Evolutionary conservation across 2,888 invertebrate genomes (phyloP).

Genomic region (Xanthia icteritia): DNA sequence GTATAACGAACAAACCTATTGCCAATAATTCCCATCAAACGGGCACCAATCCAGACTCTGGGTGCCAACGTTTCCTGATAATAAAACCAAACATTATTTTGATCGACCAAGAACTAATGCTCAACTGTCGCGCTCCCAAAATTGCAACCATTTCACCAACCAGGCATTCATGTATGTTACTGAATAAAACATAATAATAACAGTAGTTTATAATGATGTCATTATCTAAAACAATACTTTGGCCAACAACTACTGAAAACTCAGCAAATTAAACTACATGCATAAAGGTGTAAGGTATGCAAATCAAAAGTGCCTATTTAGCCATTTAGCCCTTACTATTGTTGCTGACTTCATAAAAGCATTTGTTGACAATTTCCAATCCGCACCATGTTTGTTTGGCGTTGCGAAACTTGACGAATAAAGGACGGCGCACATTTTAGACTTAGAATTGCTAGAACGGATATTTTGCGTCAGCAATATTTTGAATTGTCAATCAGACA

Average conservation of each 20-base stretch:
- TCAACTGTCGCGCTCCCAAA: neutral
- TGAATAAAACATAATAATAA: neutral
- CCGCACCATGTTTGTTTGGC: conserved; percentile 46
- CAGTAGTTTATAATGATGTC: neutral
- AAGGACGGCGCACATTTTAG: conserved; percentile 32
- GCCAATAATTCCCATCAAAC: neutral
- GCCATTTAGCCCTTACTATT: conserved; percentile 6
- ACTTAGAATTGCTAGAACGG: conserved; percentile 16
- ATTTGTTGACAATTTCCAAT: conserved; percentile 64
- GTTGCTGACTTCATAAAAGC: conserved; percentile 46
- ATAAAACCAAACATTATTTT: neutral
- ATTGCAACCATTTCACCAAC: neutral
- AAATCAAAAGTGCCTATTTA: conserved; percentile 31
- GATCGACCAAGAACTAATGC: neutral
- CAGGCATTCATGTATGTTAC: neutral
- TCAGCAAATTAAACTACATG: conserved; percentile 8
- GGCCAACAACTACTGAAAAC: conserved; percentile 6
- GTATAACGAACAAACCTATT: neutral
- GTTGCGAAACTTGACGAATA: conserved; percentile 58
- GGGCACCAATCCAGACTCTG: neutral
- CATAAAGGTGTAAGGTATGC: conserved; percentile 7
- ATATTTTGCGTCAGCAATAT: conserved; percentile 21
- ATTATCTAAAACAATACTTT: neutral
- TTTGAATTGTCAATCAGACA: neutral
- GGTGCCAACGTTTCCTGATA: too few species aligned